These are phyloP conservation scores for Drosophila nannoptera DNA, from an alignment of 1,140 invertebrate genomes.

Conservation along the genomic window DNA sequence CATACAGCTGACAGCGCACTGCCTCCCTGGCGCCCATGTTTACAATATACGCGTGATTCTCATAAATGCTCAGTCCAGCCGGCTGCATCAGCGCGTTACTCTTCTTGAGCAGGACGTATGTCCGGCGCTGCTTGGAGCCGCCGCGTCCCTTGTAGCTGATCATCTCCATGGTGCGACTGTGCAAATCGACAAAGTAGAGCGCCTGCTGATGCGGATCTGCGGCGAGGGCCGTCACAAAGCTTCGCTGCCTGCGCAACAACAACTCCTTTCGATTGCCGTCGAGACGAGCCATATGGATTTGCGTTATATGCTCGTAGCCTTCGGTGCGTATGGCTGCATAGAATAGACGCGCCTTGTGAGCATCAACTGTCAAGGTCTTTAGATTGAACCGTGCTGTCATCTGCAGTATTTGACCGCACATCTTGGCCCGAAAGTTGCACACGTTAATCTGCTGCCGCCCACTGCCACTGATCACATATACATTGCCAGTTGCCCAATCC, in stretches of 20 bases:
- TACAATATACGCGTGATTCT: slow-evolving; percentile 82
- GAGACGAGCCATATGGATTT: slow-evolving; percentile 83
- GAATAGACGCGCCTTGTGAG: slow-evolving; percentile 81
- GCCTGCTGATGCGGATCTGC: slow-evolving; percentile 83
- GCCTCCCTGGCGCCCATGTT: slow-evolving; percentile 79
- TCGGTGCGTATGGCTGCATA: slow-evolving; percentile 80
- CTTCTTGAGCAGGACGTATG: slow-evolving; percentile 80
- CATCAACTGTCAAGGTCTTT: slow-evolving; percentile 81
- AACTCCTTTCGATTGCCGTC: slow-evolving; percentile 82
- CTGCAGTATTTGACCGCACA: slow-evolving; percentile 82
- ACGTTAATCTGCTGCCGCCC: slow-evolving; percentile 79
- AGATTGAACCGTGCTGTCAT: slow-evolving; percentile 79
- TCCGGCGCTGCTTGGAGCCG: slow-evolving; percentile 79
- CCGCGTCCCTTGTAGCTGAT: slow-evolving; percentile 81
- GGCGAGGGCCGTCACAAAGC: slow-evolving; percentile 84
- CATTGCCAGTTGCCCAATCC: slow-evolving; percentile 87
- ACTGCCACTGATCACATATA: slow-evolving; percentile 86
- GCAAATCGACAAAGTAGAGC: slow-evolving; percentile 86
- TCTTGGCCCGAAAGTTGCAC: slow-evolving; percentile 81
- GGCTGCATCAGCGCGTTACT: slow-evolving; percentile 79
- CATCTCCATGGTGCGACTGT: slow-evolving; percentile 82
- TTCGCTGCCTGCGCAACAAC: slow-evolving; percentile 69
- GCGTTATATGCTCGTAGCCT: slow-evolving; percentile 78
- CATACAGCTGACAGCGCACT: slow-evolving; percentile 81
- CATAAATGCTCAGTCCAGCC: slow-evolving; percentile 81